A percentile compares a stretch with the other conserved stretches of the same genome.
phyloP scores from a whole-genome alignment of 35 echinoderm and acorn worm species.

The Heliocidaris tuberculata region DNA sequence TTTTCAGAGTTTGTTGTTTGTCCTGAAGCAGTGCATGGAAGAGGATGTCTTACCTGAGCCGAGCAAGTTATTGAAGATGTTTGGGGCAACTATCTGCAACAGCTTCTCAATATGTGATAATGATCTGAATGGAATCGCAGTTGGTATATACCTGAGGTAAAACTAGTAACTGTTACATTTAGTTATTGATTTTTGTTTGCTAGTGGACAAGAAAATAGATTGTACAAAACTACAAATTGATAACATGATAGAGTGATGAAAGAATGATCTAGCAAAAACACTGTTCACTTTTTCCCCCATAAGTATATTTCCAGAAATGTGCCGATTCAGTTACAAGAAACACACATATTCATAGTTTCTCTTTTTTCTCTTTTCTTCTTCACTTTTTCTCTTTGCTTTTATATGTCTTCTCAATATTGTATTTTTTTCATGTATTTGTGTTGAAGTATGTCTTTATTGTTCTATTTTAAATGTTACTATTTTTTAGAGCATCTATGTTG shows the following conservation, averaged over 20 bases:
- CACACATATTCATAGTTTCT: too few relatives aligned
- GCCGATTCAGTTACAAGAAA: too few relatives aligned
- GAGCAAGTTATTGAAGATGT: constrained; percentile 13
- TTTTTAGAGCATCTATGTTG: constrained; percentile 12
- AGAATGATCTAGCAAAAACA: too few relatives aligned
- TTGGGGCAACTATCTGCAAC: constrained; percentile 17
- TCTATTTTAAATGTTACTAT: background rate
- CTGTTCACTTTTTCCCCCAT: too few relatives aligned
- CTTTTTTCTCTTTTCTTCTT: too few relatives aligned
- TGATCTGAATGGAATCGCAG: constrained; percentile 21
- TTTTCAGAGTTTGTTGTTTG: constrained; percentile 23
- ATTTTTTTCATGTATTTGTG: background rate
- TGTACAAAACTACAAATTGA: background rate
- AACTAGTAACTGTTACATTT: background rate
- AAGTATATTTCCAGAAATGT: too few relatives aligned
- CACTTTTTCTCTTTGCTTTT: background rate
- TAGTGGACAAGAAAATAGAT: background rate
- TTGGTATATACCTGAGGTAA: constrained; percentile 27
- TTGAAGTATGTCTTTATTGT: background rate
- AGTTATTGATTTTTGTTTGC: background rate
- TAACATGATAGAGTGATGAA: background rate
- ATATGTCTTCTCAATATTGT: background rate
- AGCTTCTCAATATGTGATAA: constrained; percentile 47
- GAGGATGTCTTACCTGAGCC: background rate
- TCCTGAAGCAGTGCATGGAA: background rate